A percentile compares a stretch with the other conserved stretches of the same genome.
These are phyloP conservation scores for Dipodomys spectabilis DNA, from an alignment of 2,113 vertebrate genomes.

Conservation along the genomic window DNA sequence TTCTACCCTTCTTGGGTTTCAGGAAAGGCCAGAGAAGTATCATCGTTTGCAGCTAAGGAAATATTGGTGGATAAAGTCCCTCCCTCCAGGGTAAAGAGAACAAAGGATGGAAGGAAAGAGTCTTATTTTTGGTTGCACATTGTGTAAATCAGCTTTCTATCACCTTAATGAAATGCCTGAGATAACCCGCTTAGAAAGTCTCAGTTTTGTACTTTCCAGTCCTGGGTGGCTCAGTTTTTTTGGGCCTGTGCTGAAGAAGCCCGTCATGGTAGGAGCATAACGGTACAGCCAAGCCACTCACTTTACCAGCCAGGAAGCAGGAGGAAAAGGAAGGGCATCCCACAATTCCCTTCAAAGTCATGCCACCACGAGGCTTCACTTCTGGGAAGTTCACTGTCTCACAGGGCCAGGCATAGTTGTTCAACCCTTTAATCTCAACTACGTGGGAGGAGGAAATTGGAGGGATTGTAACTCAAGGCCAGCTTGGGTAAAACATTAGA, in stretches of 20 bases:
- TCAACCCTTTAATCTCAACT: too few species aligned
- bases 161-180: neutral
- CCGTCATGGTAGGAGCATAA: neutral
- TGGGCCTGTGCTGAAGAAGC: neutral
- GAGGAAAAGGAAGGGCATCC: neutral
- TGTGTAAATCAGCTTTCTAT: neutral
- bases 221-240: neutral
- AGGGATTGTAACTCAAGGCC: too few species aligned
- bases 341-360: too few species aligned
- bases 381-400: neutral
- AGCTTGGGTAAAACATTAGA: too few species aligned
- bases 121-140: neutral
- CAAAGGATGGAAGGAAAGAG: neutral
- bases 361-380: neutral
- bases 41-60: too few species aligned
- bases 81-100: neutral
- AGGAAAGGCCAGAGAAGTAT: neutral
- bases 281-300: neutral
- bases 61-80: neutral
- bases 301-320: neutral
- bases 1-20: neutral
- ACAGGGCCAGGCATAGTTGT: too few species aligned
- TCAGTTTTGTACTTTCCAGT: neutral
- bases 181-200: neutral
- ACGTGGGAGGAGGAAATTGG: too few species aligned